Percentiles rank a stretch among this genome's conserved stretches.
These are phyloP conservation scores for Chymomyza amoena DNA, from an alignment of 2,888 invertebrate species.

Conservation along the genomic window DNA sequence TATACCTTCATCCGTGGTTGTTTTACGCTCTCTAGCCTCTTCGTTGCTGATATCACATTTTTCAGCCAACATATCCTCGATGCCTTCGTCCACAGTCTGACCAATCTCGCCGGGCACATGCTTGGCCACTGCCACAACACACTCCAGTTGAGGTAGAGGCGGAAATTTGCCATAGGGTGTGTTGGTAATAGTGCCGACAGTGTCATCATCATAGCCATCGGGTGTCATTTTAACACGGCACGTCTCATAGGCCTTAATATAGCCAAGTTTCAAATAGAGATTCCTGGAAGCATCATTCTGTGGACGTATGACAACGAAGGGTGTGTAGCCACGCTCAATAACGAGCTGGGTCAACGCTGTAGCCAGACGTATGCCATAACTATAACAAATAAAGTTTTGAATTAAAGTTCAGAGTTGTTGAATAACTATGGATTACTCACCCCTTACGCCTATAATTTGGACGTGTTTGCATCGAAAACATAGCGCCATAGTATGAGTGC, in stretches of 20 bases:
- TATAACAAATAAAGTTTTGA: conserved; percentile 25
- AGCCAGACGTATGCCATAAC: conserved; percentile 87
- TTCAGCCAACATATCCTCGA: conserved; percentile 78
- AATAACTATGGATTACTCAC: conserved; percentile 46
- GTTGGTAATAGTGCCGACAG: conserved; percentile 59
- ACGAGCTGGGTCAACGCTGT: conserved; percentile 84
- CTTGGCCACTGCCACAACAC: conserved; percentile 47
- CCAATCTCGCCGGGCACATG: conserved; percentile 49
- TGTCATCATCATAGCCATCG: conserved; percentile 57
- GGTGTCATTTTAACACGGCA: conserved; percentile 89
- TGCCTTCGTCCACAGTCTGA: conserved; percentile 76
- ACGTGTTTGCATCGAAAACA: conserved; percentile 94
- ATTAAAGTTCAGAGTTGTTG: background rate
- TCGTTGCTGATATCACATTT: conserved; percentile 79
- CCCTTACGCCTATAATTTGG: conserved; percentile 87
- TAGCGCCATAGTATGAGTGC: conserved; percentile 93
- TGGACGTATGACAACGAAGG: conserved; percentile 92
- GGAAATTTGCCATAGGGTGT: conserved; percentile 65
- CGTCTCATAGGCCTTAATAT: conserved; percentile 88
- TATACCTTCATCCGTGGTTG: conserved; percentile 77
- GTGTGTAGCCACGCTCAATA: conserved; percentile 87
- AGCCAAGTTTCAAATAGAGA: conserved; percentile 90
- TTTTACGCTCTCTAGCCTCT: conserved; percentile 73
- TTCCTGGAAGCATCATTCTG: conserved; percentile 92
- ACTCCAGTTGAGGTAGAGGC: conserved; percentile 57